phyloP scores from a whole-genome alignment of 2,888 invertebrate species.

The Amiota communis region DNA sequence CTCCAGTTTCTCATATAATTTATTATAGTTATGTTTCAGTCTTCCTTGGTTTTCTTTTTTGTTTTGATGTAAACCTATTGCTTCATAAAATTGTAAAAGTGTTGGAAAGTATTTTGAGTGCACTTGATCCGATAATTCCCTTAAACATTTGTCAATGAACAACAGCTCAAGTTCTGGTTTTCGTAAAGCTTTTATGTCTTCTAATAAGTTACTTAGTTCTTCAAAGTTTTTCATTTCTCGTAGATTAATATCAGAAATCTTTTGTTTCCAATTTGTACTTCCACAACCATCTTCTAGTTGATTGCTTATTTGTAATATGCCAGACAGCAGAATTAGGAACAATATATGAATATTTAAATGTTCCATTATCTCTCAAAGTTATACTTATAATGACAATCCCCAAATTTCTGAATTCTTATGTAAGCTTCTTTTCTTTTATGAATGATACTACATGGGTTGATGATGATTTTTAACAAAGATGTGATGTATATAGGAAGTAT shows the following conservation, averaged over 20 bases:
- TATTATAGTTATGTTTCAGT: background rate
- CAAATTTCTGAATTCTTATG: no score
- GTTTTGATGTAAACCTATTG: background rate
- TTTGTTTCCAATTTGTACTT: no score
- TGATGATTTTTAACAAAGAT: background rate
- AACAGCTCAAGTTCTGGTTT: background rate
- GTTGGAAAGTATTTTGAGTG: background rate
- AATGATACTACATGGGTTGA: no score
- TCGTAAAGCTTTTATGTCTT: background rate
- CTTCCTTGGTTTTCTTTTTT: background rate
- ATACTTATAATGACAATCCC: no score
- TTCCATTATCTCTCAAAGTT: no score
- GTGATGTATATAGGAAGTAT: conserved; percentile 1
- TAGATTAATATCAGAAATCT: no score
- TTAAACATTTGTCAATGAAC: background rate
- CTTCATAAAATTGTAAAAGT: background rate
- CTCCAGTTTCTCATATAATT: background rate
- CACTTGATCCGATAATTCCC: background rate
- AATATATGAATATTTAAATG: no score
- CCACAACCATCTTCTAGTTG: no score
- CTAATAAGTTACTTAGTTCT: background rate
- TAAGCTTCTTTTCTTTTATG: no score
- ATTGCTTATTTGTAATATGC: no score
- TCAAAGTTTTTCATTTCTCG: background rate
- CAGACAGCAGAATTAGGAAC: no score